Evolutionary conservation across 2,797 vertebrate species (phyloP).

Genomic region (Acanthurus leucopareius): DNA sequence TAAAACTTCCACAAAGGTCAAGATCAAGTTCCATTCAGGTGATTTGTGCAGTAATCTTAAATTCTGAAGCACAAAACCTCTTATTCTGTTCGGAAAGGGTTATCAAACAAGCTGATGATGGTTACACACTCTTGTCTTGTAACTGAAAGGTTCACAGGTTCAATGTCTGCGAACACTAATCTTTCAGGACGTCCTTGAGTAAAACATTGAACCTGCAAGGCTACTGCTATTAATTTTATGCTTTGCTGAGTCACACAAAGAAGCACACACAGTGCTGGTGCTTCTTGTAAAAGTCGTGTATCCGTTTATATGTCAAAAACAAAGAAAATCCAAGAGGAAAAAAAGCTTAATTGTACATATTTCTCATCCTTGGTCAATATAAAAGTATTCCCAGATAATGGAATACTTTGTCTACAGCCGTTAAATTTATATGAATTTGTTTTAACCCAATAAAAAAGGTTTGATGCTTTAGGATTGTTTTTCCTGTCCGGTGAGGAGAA

Average conservation of each 20-base stretch:
- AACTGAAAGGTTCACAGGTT: conserved; percentile 17
- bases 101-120: neutral
- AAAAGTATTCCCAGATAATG: conserved; percentile 6
- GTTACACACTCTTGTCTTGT: neutral
- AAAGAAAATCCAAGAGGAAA: neutral
- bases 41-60: no score
- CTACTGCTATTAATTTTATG: conserved; percentile 8
- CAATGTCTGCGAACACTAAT: neutral
- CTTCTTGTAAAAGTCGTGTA: neutral
- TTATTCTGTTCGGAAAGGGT: no score
- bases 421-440: conserved; percentile 38
- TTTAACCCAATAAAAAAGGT: conserved; percentile 16
- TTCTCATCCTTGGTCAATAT: conserved; percentile 15
- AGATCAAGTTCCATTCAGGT: no score
- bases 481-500: neutral
- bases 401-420: neutral
- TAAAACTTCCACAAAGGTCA: neutral
- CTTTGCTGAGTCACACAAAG: conserved; percentile 6
- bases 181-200: conserved; percentile 12
- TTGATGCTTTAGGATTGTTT: neutral
- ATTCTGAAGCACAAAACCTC: neutral
- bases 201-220: neutral
- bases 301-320: neutral
- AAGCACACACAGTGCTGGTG: neutral
- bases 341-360: neutral